Base-by-base conservation (phyloP, 2,888 invertebrate species). In the Rutpela maculata region DNA sequence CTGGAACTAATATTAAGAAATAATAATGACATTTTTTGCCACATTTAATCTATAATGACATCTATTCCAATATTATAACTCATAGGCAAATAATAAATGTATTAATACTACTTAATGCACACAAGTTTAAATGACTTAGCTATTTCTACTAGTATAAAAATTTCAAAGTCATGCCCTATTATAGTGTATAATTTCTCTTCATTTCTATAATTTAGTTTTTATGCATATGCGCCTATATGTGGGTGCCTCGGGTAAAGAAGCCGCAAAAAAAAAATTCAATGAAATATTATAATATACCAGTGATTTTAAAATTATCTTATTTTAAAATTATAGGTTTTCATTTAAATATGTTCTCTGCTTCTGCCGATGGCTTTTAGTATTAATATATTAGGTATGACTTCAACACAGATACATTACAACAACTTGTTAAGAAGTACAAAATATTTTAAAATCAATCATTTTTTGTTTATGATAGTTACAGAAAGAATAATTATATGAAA, bases 1-100 rank as follows among this genome's bases (percentile, higher is more conserved):
- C 31, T 35, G 62, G 62, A 62, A 62, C 62, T 31, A 62, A 62
- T 31, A 62, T 35, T 62, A 12, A 31, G n/a, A n/a, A 62, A 31
- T 12, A 65, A 65, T 17, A 38, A 19, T 65, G 17, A 11, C 17
- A 43, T 43, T 18, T 43, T 43, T 17, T 35, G 38, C 26, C 63
- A 63, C 19, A n/a, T 65, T 17, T 43, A 43, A 65, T 65, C 65
- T 43, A 38, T 1, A 43, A 65, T 65, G 18, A 12, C 17, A 65
- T 65, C 43, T 35, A 18, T 11, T 10, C 18, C 19, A 12, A 7
- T 3, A 65, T 19, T 43, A 18, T 31, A 62, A 35, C 6, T 62
- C 9, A 65, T 43, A 43, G 19, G 11, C 12, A 19, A 18, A 43
- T 43, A 35, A 6, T 65, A 63, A n/a, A 63, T 56, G n/a, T 18